Base-by-base conservation (phyloP, 2,888 invertebrate genomes). In the Prenolepis imparis region DNA sequence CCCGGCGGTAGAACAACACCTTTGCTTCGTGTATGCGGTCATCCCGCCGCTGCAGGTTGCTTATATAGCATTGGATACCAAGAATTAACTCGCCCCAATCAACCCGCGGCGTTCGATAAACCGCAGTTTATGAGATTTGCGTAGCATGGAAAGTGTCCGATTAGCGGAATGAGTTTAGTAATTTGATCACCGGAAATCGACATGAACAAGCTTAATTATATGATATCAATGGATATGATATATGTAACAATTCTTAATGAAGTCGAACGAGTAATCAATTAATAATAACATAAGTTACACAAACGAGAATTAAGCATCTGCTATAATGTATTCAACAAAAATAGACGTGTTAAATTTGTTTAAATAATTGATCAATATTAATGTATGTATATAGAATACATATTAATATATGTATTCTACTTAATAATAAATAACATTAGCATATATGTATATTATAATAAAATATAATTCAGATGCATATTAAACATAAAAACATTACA, bases 31-130 rank as follows among this genome's bases (percentile, higher is more conserved):
- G 61, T 67, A 73, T 24, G 57, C 78, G 39, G 15, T 6, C 52
- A 61, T 75, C 48, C 63, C 39, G 72, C 28, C 72, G 64, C 61
- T 70, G 61, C 21, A 24, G 41, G 41, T 28, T 21, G 52, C 72
- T 44, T 82, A 86, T 57, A 61, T 18, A 64, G 52, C 83, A 64
- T 81, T 88, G 64, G 68, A 84, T n/a, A 75, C 59, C 67, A 85
- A 87, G 75, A 87, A 88, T 88, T 85, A 88, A 85, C 83, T 64
- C 67, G 82, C 61, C 52, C 44, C 70, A 75, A 87, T 85, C 87
- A 82, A 59, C 61, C 57, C 21, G 18, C 68, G 9, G 70, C 64
- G 59, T 52, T 59, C 67, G 48, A 87, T 83, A 85, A 78, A 80
- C 68, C 55, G 55, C 28, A 77, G 28, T 77, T 68, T 68, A 77